phyloP scores from a whole-genome alignment of 2,888 invertebrate species.

The Ophioninae sp. region DNA sequence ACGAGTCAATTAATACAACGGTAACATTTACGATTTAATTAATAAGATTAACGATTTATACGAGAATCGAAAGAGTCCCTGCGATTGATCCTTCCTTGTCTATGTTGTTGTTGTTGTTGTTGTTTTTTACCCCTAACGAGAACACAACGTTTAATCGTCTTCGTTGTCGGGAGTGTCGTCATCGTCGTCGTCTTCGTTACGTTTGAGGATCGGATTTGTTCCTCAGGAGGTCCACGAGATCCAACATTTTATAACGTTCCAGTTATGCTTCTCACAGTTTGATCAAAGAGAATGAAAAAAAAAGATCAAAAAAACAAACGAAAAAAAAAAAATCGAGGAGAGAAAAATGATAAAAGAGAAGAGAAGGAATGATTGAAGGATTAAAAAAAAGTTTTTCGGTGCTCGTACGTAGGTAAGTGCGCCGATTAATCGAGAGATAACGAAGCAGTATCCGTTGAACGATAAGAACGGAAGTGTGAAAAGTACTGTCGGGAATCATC shows the following conservation, averaged over 20 bases:
- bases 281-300: too few relatives aligned
- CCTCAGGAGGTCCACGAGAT: too few relatives aligned
- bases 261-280: too few relatives aligned
- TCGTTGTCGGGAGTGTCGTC: not conserved
- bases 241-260: too few relatives aligned
- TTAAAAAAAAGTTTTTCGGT: not conserved
- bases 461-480: constrained; percentile 75
- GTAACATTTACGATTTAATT: not conserved
- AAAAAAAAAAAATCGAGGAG: not conserved
- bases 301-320: too few relatives aligned
- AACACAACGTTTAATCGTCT: not conserved
- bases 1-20: too few relatives aligned
- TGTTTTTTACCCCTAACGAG: too few relatives aligned
- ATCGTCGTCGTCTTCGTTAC: not conserved
- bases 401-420: constrained; percentile 57
- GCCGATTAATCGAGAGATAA: constrained; percentile 72
- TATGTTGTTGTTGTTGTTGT: not conserved
- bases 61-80: not conserved
- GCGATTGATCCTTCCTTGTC: constrained; percentile 4
- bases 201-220: too few relatives aligned
- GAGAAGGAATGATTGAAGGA: not conserved
- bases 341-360: constrained; percentile 10
- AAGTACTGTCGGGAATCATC: constrained; percentile 69
- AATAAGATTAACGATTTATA: constrained; percentile 16
- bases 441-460: constrained; percentile 69